Evolutionary conservation across 2,888 invertebrate genomes (phyloP), one percentile per base, ranked within the genome.

Genomic region (Lasioglossum morio): DNA sequence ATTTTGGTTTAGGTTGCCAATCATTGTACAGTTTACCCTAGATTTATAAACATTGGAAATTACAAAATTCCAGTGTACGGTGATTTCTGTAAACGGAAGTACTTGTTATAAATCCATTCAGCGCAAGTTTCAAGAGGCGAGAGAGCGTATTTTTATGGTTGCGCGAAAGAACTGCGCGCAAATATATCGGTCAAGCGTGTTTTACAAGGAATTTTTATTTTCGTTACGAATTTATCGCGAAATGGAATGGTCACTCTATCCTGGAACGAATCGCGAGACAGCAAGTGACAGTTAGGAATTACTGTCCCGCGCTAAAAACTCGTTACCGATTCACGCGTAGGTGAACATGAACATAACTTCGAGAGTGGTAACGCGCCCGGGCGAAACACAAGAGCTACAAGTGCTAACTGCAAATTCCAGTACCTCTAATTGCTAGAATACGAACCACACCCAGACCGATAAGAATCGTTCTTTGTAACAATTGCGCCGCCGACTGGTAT

Each of bases 391-490:
- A 69, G 37, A 34, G 69, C 37, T 23, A 37, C 77, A 40, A 69
- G 66, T 63, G 74, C 46, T 82, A 78, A 82, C 77, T 82, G 82
- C 82, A n/a, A 60, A 70, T 77, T 76, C 72, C 60, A 69, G 66
- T 66, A 72, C 77, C 48, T 72, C 63, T 77, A 81, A 81, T 81
- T 76, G 77, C 72, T 12, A 77, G 63, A 19, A 19, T 37, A 69
- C 69, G 69, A 23, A 37, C 69, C 69, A 69, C 72, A 72, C 16
- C 78, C 72, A 40, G 27, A 14, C 72, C 43, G 72, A 79, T 79
- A 79, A 79, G 79, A 43, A 74, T 37, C 48, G 53, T 34, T 34
- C 53, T 74, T 74, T 74, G 73, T 34, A 74, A 74, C 73, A 74
- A 74, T 74, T 53, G 34, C 34, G 34, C 30, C 30, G 66, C 30